phyloP scores from a whole-genome alignment of 2,797 vertebrate species.

The Onychomys leucogaster region DNA sequence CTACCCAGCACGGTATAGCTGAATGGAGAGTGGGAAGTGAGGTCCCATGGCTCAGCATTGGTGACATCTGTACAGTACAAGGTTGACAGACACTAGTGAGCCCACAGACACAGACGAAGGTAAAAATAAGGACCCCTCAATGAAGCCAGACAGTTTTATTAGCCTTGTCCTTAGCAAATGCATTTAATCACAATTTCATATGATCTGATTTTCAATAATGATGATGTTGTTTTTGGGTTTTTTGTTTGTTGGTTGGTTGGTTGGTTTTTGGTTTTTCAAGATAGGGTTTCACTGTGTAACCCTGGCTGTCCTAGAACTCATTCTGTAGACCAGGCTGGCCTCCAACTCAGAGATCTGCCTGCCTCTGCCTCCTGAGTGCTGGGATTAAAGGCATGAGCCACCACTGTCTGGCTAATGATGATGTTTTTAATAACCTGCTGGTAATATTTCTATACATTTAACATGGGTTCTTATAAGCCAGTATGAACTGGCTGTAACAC shows the following conservation, averaged over 20 bases:
- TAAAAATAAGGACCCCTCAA: not conserved
- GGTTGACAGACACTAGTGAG: not conserved
- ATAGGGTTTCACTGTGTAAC: too few relatives aligned
- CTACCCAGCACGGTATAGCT: not conserved
- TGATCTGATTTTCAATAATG: slow-evolving; percentile 46
- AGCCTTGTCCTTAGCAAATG: slow-evolving; percentile 23
- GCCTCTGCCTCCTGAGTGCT: too few relatives aligned
- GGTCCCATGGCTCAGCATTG: not conserved
- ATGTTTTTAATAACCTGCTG: slow-evolving; percentile 34
- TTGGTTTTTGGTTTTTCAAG: too few relatives aligned
- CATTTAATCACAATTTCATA: slow-evolving; percentile 18
- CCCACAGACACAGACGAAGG: not conserved
- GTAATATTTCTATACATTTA: slow-evolving; percentile 23
- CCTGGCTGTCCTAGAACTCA: too few relatives aligned
- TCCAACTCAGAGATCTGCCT: too few relatives aligned
- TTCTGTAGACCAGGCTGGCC: too few relatives aligned
- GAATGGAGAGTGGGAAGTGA: not conserved
- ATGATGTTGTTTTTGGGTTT: not conserved
- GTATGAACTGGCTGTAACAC: not conserved
- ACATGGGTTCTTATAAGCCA: not conserved
- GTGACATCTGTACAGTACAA: not conserved
- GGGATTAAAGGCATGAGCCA: too few relatives aligned
- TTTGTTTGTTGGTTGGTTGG: too few relatives aligned
- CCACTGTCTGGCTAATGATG: not conserved
- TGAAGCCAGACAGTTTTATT: not conserved